Evolutionary conservation across 2,113 vertebrate species (phyloP).

Genomic region (Sciurus niger): DNA sequence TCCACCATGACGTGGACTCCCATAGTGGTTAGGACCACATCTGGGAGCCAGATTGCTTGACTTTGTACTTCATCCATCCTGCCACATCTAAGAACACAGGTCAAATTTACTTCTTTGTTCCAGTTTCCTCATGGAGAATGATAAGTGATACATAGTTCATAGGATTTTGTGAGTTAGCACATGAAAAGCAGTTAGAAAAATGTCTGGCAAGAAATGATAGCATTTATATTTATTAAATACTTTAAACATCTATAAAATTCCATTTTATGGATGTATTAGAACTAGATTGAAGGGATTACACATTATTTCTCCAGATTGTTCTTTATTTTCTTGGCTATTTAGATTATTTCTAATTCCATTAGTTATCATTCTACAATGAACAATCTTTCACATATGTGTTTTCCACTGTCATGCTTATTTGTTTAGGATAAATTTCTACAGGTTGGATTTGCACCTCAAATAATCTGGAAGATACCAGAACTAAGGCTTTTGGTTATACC

Average conservation of each 20-base stretch:
- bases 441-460: neutral
- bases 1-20: neutral
- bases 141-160: neutral
- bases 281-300: neutral
- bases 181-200: neutral
- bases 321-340: neutral
- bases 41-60: neutral
- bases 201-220: neutral
- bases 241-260: neutral
- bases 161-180: neutral
- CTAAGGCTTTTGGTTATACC: neutral
- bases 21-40: no score
- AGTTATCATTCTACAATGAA: neutral
- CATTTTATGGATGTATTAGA: neutral
- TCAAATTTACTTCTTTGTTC: neutral
- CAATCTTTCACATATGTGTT: neutral
- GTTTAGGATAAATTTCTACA: neutral
- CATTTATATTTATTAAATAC: neutral
- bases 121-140: neutral
- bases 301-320: neutral
- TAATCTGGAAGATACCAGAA: neutral
- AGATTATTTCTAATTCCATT: slow-evolving; percentile 27
- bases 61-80: neutral
- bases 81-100: neutral
- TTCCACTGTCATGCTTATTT: neutral